Conservation (phyloP, 1,140 invertebrate species). For the Aplysia californica region DNA sequence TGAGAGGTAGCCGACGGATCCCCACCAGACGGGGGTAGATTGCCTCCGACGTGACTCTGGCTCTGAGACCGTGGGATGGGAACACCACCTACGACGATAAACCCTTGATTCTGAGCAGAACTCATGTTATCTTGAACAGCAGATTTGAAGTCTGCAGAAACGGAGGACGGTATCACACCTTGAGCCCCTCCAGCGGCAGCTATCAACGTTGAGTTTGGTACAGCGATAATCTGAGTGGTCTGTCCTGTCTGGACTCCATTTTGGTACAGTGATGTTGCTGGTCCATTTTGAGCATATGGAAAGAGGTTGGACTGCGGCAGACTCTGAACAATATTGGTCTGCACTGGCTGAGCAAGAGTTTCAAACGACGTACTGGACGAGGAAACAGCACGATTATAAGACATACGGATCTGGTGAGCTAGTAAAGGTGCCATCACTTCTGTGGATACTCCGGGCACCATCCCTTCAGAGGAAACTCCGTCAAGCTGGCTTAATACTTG, state of each 20-base stretch:
- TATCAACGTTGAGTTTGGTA: background rate
- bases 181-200: background rate
- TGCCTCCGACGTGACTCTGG: background rate
- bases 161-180: background rate
- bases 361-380: slow-evolving; percentile 15
- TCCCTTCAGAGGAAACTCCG: background rate
- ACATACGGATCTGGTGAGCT: slow-evolving; percentile 14
- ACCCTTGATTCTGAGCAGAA: background rate
- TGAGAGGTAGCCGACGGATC: no score
- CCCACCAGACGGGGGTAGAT: background rate
- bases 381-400: background rate
- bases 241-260: background rate
- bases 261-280: background rate
- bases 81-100: background rate
- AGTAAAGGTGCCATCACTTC: slow-evolving; percentile 13
- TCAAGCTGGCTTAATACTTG: slow-evolving; percentile 26
- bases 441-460: background rate
- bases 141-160: no score
- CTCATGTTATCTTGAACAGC: background rate
- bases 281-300: slow-evolving; percentile 22
- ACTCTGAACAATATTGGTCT: slow-evolving; percentile 9
- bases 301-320: slow-evolving; percentile 11
- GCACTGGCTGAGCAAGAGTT: slow-evolving; percentile 9
- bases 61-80: slow-evolving; percentile 4
- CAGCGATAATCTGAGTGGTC: background rate